phyloP scores from a whole-genome alignment of 2,888 invertebrate species.

The Ormyrus nitidulus region DNA sequence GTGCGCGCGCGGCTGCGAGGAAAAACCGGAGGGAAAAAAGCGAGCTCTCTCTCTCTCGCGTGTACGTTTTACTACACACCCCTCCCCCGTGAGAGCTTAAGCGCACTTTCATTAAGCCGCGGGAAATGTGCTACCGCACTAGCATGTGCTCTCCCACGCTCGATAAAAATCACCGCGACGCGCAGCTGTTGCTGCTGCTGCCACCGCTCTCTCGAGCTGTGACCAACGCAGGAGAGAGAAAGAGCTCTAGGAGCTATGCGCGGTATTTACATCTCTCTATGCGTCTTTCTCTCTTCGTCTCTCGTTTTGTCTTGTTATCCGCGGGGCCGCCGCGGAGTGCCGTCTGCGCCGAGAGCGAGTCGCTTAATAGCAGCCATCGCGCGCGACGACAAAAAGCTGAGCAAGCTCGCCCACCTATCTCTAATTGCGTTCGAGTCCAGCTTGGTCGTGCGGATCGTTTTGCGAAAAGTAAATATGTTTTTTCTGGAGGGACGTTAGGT shows the following conservation, averaged over 20 bases:
- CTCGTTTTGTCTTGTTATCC: conserved; percentile 39
- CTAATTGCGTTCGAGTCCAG: conserved; percentile 33
- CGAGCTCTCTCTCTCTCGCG: conserved; percentile 7
- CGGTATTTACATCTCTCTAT: conserved; percentile 2
- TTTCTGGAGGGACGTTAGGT: no score
- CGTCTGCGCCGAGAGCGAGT: background rate
- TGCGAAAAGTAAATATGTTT: no score
- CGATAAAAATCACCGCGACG: conserved; percentile 61
- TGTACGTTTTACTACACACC: no score
- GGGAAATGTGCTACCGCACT: conserved; percentile 12
- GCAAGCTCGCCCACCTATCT: conserved; percentile 25
- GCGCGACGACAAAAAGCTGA: conserved; percentile 16
- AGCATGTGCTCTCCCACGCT: conserved; percentile 64
- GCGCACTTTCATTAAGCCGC: conserved; percentile 40
- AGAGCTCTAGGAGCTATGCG: background rate
- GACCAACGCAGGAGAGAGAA: conserved; percentile 48
- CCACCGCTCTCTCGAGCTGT: background rate
- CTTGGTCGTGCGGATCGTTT: background rate
- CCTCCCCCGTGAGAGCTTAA: background rate
- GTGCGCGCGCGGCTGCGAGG: conserved; percentile 2
- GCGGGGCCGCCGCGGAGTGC: background rate
- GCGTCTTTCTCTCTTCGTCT: conserved; percentile 24
- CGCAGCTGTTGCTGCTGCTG: conserved; percentile 59
- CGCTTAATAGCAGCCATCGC: conserved; percentile 16
- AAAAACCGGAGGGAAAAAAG: conserved; percentile 35